Conservation (phyloP, 1,140 invertebrate species). For the Homalodisca vitripennis region DNA sequence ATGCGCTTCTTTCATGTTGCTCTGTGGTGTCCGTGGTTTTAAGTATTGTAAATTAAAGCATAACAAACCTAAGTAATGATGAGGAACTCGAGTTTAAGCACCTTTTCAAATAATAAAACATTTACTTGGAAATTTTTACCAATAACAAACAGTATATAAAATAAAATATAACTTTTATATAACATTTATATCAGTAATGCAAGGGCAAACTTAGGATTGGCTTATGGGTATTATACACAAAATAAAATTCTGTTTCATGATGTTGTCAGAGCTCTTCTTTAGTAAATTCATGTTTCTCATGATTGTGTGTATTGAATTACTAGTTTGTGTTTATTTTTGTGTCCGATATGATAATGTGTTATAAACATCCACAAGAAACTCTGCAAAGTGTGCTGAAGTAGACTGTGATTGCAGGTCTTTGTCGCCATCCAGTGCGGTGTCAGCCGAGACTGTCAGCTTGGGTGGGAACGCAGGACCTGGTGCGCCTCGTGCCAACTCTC, state of each 20-base stretch:
- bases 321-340: too few species aligned
- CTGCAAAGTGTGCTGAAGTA: conserved; percentile 17
- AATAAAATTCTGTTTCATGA: background rate
- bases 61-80: too few species aligned
- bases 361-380: background rate
- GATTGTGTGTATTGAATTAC: background rate
- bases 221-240: background rate
- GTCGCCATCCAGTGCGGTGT: conserved; percentile 61
- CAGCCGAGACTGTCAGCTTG: conserved; percentile 62
- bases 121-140: too few species aligned
- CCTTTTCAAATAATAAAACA: too few species aligned
- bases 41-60: too few species aligned
- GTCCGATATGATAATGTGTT: background rate
- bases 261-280: background rate
- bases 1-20: too few species aligned
- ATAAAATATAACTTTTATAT: too few species aligned
- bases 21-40: too few species aligned
- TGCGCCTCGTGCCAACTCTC: conserved; percentile 53
- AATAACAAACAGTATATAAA: too few species aligned
- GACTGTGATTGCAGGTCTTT: conserved; percentile 48
- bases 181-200: too few species aligned
- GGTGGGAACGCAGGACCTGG: conserved; percentile 40
- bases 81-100: too few species aligned
- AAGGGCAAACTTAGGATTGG: too few species aligned
- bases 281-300: background rate